Percentiles rank a stretch among this genome's conserved stretches.
These are phyloP conservation scores for Drosophila sp. DNA, from an alignment of 1,140 invertebrate genomes.

Conservation along the genomic window DNA sequence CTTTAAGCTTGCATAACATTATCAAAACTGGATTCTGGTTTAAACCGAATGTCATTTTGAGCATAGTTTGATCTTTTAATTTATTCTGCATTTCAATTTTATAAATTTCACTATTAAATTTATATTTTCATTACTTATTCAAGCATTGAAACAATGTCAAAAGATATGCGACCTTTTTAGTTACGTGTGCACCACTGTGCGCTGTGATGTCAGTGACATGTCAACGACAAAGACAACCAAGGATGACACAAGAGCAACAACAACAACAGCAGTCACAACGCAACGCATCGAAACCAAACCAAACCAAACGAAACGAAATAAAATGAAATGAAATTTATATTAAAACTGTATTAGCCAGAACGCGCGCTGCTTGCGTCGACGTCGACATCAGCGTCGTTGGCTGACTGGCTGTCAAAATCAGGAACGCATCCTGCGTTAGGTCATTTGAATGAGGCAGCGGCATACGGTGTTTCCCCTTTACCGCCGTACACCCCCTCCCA, in stretches of 20 bases:
- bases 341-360: constrained; percentile 73
- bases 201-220: constrained; percentile 57
- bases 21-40: too few species aligned
- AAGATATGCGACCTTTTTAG: neutral
- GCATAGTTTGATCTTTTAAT: too few species aligned
- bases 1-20: too few species aligned
- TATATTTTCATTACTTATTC: too few species aligned
- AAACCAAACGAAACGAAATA: constrained; percentile 59
- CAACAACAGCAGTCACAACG: constrained; percentile 44
- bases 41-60: too few species aligned
- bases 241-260: constrained; percentile 25
- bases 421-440: constrained; percentile 69
- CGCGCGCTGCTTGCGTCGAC: constrained; percentile 3
- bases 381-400: constrained; percentile 16
- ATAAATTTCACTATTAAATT: too few species aligned
- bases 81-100: too few species aligned
- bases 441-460: constrained; percentile 72
- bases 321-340: constrained; percentile 64
- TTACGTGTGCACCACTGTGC: constrained; percentile 49
- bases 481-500: neutral
- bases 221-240: constrained; percentile 54
- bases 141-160: neutral
- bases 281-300: constrained; percentile 56
- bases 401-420: constrained; percentile 70
- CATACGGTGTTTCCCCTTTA: constrained; percentile 13